Evolutionary conservation across 1,140 invertebrate genomes (phyloP).

Genomic region (Philopotamus ludificatus): DNA sequence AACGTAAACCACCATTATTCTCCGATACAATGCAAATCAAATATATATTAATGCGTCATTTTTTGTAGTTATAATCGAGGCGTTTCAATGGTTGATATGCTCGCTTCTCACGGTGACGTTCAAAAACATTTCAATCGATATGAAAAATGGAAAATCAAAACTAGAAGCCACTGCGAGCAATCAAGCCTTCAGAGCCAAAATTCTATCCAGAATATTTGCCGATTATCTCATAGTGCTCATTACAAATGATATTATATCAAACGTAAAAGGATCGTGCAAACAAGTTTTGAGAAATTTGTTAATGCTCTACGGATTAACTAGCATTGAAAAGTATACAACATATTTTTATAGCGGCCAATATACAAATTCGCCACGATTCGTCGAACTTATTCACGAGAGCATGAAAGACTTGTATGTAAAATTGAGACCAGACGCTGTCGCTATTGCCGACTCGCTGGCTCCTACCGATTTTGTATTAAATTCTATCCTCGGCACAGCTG

Average conservation of each 20-base stretch:
- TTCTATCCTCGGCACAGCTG: conserved; percentile 77
- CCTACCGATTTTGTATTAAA: conserved; percentile 78
- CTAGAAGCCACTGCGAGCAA: conserved; percentile 77
- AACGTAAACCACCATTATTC: conserved; percentile 56
- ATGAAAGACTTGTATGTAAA: conserved; percentile 64
- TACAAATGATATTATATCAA: conserved; percentile 58
- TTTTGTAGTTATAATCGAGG: conserved; percentile 65
- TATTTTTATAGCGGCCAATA: conserved; percentile 76
- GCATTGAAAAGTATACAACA: conserved; percentile 71
- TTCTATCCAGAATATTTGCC: conserved; percentile 74
- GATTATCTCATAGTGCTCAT: conserved; percentile 65
- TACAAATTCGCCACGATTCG: conserved; percentile 52
- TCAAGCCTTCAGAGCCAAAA: conserved; percentile 78
- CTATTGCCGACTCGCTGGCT: conserved; percentile 69
- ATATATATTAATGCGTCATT: not conserved
- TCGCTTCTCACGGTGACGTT: conserved; percentile 72
- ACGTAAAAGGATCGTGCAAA: conserved; percentile 53
- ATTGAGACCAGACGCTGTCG: conserved; percentile 70
- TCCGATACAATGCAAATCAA: conserved; percentile 26
- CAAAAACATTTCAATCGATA: conserved; percentile 45
- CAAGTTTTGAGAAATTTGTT: conserved; percentile 66
- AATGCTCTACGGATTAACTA: conserved; percentile 69
- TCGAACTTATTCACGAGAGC: conserved; percentile 54
- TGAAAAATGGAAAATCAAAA: conserved; percentile 60
- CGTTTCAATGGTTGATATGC: conserved; percentile 82